Conservation (phyloP, 2,797 vertebrate species). For the Cuculus canorus region DNA sequence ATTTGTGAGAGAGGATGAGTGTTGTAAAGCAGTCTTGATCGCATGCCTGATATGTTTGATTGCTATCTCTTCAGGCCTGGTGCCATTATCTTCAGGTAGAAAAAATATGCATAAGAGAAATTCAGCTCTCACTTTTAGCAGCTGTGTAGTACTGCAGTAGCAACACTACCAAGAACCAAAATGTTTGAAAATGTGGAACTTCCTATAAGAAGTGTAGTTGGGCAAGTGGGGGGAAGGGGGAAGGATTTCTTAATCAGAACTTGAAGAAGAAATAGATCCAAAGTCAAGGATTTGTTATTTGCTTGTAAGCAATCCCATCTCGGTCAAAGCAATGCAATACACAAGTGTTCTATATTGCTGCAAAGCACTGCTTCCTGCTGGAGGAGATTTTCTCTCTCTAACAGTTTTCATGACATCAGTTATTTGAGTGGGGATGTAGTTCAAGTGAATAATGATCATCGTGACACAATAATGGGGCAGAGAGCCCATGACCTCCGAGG, state of each 20-base stretch:
- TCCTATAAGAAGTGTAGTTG: background rate
- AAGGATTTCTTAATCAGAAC: background rate
- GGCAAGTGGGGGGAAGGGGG: accelerated
- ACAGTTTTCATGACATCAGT: background rate
- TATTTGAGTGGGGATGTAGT: background rate
- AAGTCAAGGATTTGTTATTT: background rate
- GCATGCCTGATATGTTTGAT: background rate
- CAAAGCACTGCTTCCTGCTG: background rate
- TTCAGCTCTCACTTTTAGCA: background rate
- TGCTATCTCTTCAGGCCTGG: constrained; percentile 11
- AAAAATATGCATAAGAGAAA: background rate
- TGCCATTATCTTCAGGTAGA: constrained; percentile 8
- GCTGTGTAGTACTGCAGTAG: background rate
- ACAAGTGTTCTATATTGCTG: background rate
- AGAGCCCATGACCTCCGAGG: background rate
- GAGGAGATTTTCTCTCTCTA: background rate
- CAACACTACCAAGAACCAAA: background rate
- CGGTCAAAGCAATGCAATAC: background rate
- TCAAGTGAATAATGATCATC: background rate
- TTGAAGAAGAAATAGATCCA: background rate
- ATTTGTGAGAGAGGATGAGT: constrained; percentile 17
- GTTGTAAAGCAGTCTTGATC: constrained; percentile 39
- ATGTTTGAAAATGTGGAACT: background rate
- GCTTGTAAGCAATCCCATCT: background rate
- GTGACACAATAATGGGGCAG: background rate